Base-by-base conservation (phyloP, 2,113 vertebrate genomes). In the Myxocyprinus asiaticus region DNA sequence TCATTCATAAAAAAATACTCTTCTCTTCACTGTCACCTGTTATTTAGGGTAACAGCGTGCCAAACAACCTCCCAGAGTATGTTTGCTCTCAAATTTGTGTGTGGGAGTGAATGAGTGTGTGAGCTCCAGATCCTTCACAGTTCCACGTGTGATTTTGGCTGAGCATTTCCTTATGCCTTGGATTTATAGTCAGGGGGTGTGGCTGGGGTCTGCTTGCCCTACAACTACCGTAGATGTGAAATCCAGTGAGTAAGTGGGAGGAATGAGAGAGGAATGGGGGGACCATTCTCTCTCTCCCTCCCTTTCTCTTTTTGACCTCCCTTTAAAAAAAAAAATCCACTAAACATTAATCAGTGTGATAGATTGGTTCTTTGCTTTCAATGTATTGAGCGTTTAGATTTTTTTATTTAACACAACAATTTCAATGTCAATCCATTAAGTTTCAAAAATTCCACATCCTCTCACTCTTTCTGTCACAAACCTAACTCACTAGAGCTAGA, bases 81-180 rank as follows among this genome's bases (percentile, higher is more conserved):
- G 22, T 33, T 1, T 33, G 22, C 22, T 48, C 55, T 6, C 55
- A 6, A 14, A 8, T 15, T 14, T 15, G 53, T 58, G 77, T 33
- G 22, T 33, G 22, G 68, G 73, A 71, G 61, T 75, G 67, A 77
- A 76, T 67, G 79, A 73, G 80, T 81, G 59, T 76, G 65, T 82
- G 72, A 63, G 67, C 68, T 81, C 64, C 67, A 80, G 72, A 56
- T 77, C 73, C 59, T 68, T 61, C 84, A 83, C 78, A 33, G 22
- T 33, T 33, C 22, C 22, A 85, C 75, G 79, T 85, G 84, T 81
- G 82, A 80, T 83, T 85, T 75, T 47, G 67, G 61, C 81, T 78
- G 81, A 85, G 78, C 66, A 81, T 81, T 85, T 85, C 84, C 84
- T 82, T 85, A 85, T 85, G 84, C 81, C 66, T 75, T 61, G 76